phyloP scores from a whole-genome alignment of 2,888 invertebrate species.

The Cryptus viduatorius region DNA sequence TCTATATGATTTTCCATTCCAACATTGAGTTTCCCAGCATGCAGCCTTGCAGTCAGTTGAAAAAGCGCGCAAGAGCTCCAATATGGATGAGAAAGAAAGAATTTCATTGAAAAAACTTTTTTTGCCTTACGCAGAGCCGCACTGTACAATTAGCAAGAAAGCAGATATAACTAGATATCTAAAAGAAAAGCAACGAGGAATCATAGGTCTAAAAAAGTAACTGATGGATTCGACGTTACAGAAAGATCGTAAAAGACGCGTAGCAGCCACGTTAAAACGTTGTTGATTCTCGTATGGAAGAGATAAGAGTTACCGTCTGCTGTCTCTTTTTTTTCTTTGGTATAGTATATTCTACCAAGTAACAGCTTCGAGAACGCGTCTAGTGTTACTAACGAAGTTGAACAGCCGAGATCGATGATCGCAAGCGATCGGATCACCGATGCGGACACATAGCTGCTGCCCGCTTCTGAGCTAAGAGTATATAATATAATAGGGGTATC shows the following conservation, averaged over 20 bases:
- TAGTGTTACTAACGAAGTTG: constrained; percentile 62
- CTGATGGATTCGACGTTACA: constrained; percentile 43
- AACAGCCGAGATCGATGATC: constrained; percentile 64
- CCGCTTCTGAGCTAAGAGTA: not conserved
- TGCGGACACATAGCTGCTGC: not conserved
- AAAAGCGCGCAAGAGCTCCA: not conserved
- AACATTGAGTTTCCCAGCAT: not conserved
- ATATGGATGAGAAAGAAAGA: no score
- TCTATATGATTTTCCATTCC: not conserved
- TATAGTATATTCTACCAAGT: constrained; percentile 9
- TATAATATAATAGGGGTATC: not conserved
- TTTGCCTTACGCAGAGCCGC: not conserved
- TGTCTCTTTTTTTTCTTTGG: constrained; percentile 37
- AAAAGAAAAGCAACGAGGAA: constrained; percentile 4
- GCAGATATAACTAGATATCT: no score
- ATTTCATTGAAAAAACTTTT: no score
- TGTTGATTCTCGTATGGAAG: constrained; percentile 46
- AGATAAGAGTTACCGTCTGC: constrained; percentile 33
- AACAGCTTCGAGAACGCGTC: constrained; percentile 42
- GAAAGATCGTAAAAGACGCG: constrained; percentile 9
- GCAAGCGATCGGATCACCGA: constrained; percentile 42
- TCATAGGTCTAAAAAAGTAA: constrained; percentile 29
- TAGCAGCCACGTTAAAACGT: constrained; percentile 31
- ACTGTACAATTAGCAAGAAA: constrained; percentile 5
- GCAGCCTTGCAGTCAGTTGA: not conserved